Evolutionary conservation across 1,140 invertebrate species (phyloP).

Genomic region (Danaus melanippus): DNA sequence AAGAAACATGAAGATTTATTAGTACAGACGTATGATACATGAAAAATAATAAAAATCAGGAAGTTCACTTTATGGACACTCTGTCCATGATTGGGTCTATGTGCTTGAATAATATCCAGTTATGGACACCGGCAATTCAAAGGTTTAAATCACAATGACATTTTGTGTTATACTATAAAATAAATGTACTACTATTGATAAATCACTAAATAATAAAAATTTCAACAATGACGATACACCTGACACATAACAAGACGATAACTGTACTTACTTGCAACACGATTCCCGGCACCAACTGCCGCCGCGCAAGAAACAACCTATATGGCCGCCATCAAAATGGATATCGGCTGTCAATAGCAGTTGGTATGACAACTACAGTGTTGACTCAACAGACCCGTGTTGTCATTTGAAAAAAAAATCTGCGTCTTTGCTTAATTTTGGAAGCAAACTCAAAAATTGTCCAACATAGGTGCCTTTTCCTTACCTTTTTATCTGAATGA

Average conservation of each 20-base stretch:
- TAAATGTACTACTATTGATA: slow-evolving; percentile 20
- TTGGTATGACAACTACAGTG: no score
- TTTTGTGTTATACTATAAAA: slow-evolving; percentile 18
- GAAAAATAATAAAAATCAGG: slow-evolving; percentile 18
- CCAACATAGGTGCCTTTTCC: no score
- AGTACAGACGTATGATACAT: slow-evolving; percentile 17
- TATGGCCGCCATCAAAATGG: no score
- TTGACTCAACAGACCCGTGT: no score
- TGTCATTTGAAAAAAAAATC: no score
- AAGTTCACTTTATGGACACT: slow-evolving; percentile 22
- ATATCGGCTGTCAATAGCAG: no score
- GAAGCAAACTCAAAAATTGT: no score
- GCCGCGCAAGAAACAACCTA: slow-evolving; percentile 12
- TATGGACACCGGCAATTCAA: slow-evolving; percentile 18
- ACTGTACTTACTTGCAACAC: slow-evolving; percentile 17
- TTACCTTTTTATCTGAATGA: no score
- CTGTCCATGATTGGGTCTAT: slow-evolving; percentile 22
- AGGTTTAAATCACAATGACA: slow-evolving; percentile 16
- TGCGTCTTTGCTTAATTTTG: no score
- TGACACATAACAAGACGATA: slow-evolving; percentile 14
- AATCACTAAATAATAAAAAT: slow-evolving; percentile 19
- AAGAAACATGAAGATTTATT: slow-evolving; percentile 19
- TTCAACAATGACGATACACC: slow-evolving; percentile 17
- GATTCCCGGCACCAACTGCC: slow-evolving; percentile 17
- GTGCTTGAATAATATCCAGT: slow-evolving; percentile 23